Evolutionary conservation across 92 coral and sea anemone genomes (phyloP).

Genomic region (Porites lobata): DNA sequence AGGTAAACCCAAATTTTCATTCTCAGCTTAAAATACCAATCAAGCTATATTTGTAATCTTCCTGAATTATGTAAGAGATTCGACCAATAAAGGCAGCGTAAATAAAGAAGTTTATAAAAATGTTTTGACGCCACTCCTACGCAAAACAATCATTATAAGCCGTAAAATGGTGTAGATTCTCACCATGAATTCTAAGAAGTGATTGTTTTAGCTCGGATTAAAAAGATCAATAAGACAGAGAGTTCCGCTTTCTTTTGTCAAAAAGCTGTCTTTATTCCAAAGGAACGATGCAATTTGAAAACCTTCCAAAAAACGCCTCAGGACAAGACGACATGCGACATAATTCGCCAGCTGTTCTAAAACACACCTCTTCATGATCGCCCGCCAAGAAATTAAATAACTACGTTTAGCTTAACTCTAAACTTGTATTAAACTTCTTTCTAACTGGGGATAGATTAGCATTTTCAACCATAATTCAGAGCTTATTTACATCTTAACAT

Average conservation of each 20-base stretch:
- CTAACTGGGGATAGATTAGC: background rate
- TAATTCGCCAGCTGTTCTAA: slow-evolving; percentile 4
- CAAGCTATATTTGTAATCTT: background rate
- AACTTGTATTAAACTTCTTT: background rate
- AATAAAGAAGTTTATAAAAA: slow-evolving; percentile 4
- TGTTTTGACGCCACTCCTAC: slow-evolving; percentile 11
- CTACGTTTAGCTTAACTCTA: background rate
- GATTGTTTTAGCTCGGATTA: background rate
- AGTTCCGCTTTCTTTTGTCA: background rate
- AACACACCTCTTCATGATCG: background rate
- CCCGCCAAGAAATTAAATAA: background rate
- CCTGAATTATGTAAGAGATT: background rate
- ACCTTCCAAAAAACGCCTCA: background rate
- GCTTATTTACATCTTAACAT: background rate
- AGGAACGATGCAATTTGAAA: background rate
- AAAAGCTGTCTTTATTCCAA: background rate
- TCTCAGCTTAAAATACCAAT: background rate
- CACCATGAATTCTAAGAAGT: background rate
- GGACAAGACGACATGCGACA: background rate
- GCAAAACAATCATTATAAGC: slow-evolving; percentile 4
- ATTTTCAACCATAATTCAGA: background rate
- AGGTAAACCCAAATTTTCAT: background rate
- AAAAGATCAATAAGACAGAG: background rate
- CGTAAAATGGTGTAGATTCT: background rate
- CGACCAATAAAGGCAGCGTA: background rate